Conservation (phyloP, 1,140 invertebrate genomes). For the Anagrus nilaparvatae region DNA sequence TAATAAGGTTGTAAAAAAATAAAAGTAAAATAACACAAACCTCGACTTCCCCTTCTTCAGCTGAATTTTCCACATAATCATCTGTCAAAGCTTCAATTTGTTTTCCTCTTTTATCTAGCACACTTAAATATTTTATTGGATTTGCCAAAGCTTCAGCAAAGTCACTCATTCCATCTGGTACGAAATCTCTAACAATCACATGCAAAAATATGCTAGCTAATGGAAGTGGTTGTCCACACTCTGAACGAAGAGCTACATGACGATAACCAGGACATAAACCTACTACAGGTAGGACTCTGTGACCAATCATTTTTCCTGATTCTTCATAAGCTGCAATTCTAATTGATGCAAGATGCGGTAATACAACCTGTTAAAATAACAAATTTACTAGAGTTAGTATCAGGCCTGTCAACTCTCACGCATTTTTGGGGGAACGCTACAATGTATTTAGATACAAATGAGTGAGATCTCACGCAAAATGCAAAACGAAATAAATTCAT, state of each 20-base stretch:
- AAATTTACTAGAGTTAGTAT: too few species aligned
- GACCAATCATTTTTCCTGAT: constrained; percentile 85
- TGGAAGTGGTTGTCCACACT: constrained; percentile 87
- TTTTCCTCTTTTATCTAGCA: constrained; percentile 82
- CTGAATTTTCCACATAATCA: constrained; percentile 57
- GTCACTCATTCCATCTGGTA: constrained; percentile 87
- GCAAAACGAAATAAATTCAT: too few species aligned
- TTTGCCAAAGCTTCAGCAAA: constrained; percentile 95
- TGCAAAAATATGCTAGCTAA: constrained; percentile 84
- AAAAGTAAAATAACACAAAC: constrained; percentile 20
- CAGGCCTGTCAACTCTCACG: too few species aligned
- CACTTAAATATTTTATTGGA: constrained; percentile 94
- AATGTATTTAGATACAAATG: too few species aligned
- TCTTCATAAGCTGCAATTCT: constrained; percentile 96
- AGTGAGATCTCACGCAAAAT: too few species aligned
- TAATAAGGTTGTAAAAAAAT: neutral
- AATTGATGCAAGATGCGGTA: constrained; percentile 92
- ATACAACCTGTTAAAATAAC: constrained; percentile 64
- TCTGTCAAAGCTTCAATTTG: constrained; percentile 86
- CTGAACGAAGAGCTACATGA: constrained; percentile 78
- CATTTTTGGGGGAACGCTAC: too few species aligned
- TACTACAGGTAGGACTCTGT: constrained; percentile 90
- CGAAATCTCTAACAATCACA: constrained; percentile 93
- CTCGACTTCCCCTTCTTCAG: constrained; percentile 37
- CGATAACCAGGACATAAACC: constrained; percentile 91